Evolutionary conservation across 1,140 invertebrate species (phyloP), one percentile per base, ranked within the genome.

Genomic region (Vanessa tameamea): DNA sequence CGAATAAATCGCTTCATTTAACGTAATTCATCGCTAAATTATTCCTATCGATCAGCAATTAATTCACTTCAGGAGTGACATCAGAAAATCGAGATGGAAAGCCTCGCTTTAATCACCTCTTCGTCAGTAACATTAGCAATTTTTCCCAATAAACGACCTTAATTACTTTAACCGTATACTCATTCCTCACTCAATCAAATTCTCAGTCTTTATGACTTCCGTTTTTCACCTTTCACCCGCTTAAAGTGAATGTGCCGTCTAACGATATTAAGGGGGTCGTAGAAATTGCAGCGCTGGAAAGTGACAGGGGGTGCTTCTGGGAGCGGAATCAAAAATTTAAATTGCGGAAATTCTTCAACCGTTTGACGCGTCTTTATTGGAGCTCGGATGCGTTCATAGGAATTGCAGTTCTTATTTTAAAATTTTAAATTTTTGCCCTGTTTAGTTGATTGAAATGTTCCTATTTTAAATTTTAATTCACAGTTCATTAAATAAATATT

Each of bases 261-360:
- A 89, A 84, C 82, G 78, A 83, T 87, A 86, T 84, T 85, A 89
- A 85, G 82, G 76, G 81, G 78, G 78, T 72, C 70, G 75, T 74
- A 73, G 78, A 81, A 81, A 84, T 87, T 84, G 78, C 82, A 88
- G 83, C 82, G 83, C 83, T 87, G 69, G 64, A 85, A 81, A 77
- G 77, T 84, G 77, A 82, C 79, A 74, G 73, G 78, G 75, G 73
- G 75, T 59, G 82, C 72, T 74, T 75, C 77, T 75, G 78, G 82
- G 82, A 80, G 75, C 65, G 80, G 85, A 87, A 86, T 88, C 87
- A 90, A 90, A 90, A 87, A 90, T 90, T 88, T 88, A 88, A 90
- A 90, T 90, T 88, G 79, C 82, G 78, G 79, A 87, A 85, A 87
- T 87, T 87, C 84, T 87, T 89, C 79, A 87, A 78, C 79, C 78